Conservation (phyloP, 2,113 vertebrate genomes). For the Capreolus pygargus region DNA sequence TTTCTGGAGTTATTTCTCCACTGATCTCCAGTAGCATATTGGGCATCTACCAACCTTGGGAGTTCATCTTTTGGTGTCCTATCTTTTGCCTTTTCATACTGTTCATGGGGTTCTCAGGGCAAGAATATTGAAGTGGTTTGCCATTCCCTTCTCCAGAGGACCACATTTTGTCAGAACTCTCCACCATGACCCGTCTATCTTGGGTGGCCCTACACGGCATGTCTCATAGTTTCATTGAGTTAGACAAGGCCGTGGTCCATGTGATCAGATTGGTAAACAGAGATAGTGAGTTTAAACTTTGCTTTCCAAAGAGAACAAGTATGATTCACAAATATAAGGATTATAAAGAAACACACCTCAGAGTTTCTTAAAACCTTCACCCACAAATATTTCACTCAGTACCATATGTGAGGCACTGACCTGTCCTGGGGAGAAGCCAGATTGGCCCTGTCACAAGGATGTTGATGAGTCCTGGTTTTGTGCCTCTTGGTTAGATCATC, state of each 20-base stretch:
- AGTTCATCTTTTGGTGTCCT: not conserved
- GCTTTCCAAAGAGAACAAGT: not conserved
- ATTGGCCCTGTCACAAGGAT: not conserved
- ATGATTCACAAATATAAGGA: not conserved
- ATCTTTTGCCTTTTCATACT: not conserved
- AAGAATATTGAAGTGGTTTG: not conserved
- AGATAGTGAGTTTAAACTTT: not conserved
- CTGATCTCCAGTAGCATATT: not conserved
- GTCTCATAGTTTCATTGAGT: not conserved
- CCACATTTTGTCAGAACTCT: not conserved
- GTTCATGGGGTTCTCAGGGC: not conserved
- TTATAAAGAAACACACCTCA: not conserved
- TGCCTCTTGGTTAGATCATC: not conserved
- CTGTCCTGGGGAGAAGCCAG: not conserved
- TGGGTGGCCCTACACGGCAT: not conserved
- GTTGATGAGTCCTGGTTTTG: not conserved
- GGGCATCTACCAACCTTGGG: not conserved
- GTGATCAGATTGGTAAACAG: not conserved
- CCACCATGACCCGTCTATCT: not conserved
- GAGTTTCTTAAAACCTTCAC: not conserved
- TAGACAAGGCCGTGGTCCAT: not conserved
- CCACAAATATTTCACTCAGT: not conserved
- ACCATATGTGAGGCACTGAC: not conserved
- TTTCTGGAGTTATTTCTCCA: not conserved
- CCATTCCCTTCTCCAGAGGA: not conserved